Base-by-base conservation (phyloP, 2,113 vertebrate species). In the Rhipidura dahli region DNA sequence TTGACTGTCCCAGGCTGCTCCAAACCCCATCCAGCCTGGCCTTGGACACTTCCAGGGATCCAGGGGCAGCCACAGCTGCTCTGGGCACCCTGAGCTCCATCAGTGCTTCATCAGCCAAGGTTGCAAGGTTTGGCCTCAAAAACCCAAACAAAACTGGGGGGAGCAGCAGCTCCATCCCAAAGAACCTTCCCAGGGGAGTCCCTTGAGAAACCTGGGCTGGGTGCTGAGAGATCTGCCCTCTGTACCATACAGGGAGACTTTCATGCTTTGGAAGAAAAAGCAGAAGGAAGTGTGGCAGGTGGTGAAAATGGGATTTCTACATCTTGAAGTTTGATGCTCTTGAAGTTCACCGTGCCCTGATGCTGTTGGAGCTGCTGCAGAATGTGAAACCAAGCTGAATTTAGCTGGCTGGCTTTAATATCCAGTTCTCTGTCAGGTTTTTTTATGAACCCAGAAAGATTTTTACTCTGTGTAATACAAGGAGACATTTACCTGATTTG, bases 401-500 rank as follows among this genome's bases (percentile, higher is more conserved):
- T 79, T 37, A 44, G 7, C 86, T 73, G 54, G 5, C 87, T 95
- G 72, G 50, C 15, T 87, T 80, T 73, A 60, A 59, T 59, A 73
- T 13, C 24, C 78, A 84, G 9, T 57, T 71, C 45, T 30, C 0
- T 26, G 60, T 82, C 35, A 21, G 14, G 3, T 72, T 90, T 88
- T 71, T 63, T 75, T 64, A 75, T 10, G 28, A 77, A 57, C 17
- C 17, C 83, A 78, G 27, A 35, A 90, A 64, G 68, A 50, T 77
- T 83, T 89, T 77, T 40, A 77, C 42, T 90, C 39, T 75, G 18
- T 63, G 11, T 87, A 64, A 94, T 54, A 73, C 15, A 90, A 89
- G 51, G 80, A 86, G 63, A 86, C 86, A 50, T 92, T 81, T 92
- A 92, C 91, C 91, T 90, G 76, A 83, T 93, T 93, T 89, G 76